Percentiles rank a stretch among this genome's conserved stretches.
Evolutionary conservation across 2,888 invertebrate genomes (phyloP).

Genomic region (Acrobasis consociella): DNA sequence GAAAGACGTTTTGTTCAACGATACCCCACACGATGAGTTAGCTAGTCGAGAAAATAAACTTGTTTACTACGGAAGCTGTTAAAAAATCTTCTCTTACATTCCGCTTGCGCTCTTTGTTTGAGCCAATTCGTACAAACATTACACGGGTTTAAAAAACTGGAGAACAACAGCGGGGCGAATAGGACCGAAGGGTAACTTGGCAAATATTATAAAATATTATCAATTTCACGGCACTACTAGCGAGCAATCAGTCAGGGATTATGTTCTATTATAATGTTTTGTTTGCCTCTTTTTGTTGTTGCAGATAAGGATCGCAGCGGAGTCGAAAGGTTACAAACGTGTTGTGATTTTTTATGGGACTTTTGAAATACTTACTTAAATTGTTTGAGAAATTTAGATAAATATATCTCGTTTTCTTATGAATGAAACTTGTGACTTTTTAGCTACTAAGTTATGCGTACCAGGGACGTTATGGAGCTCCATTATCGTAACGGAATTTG

Average conservation of each 20-base stretch:
- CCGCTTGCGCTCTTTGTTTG: constrained; percentile 28
- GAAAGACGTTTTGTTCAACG: no score
- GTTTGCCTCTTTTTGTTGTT: constrained; percentile 25
- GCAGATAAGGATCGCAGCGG: constrained; percentile 15
- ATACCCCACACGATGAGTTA: no score
- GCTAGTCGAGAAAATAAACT: no score
- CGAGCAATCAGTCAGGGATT: constrained; percentile 36
- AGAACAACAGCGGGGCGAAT: constrained; percentile 53
- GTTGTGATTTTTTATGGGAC: constrained; percentile 23
- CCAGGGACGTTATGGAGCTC: no score
- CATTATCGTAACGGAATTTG: no score
- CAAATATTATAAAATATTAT: constrained; percentile 73
- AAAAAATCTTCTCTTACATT: neutral
- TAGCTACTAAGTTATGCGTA: no score
- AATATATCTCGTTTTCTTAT: neutral
- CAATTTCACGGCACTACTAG: constrained; percentile 66
- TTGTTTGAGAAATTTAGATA: neutral
- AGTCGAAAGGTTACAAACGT: constrained; percentile 26
- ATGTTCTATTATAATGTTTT: constrained; percentile 34
- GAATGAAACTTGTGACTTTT: neutral
- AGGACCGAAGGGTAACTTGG: constrained; percentile 54
- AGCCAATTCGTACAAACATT: constrained; percentile 36
- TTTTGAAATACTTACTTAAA: neutral
- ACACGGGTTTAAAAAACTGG: constrained; percentile 44
- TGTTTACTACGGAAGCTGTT: no score